A percentile compares a stretch with the other conserved stretches of the same genome.
Evolutionary conservation across 1,140 invertebrate genomes (phyloP).

Genomic region (Drosophila miranda): DNA sequence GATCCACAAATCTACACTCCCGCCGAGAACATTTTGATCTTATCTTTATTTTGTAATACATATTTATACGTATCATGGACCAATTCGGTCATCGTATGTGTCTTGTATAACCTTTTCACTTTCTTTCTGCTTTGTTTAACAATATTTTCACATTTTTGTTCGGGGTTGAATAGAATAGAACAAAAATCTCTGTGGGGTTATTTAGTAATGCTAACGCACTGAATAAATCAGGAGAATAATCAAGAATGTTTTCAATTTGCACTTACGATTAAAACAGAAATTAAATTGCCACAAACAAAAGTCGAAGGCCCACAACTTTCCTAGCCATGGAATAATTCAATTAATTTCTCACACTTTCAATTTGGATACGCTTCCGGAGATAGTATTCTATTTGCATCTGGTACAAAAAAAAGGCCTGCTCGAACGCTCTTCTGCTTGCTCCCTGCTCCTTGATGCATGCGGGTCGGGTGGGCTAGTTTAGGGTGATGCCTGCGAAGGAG

Average conservation of each 20-base stretch:
- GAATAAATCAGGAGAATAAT: conserved; percentile 59
- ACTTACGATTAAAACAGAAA: conserved; percentile 63
- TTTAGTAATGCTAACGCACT: conserved; percentile 58
- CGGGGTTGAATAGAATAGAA: conserved; percentile 57
- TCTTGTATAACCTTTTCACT: conserved; percentile 57
- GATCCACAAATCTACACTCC: conserved; percentile 7
- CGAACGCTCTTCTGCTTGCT: conserved; percentile 14
- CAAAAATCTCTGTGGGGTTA: conserved; percentile 46
- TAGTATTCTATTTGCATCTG: conserved; percentile 25
- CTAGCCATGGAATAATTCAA: conserved; percentile 41
- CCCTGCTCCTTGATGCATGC: conserved; percentile 10
- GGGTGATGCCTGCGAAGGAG: conserved; percentile 81
- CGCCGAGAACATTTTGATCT: conserved; percentile 60
- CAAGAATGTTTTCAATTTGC: conserved; percentile 70
- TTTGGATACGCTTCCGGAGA: conserved; percentile 24
- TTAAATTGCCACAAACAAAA: conserved; percentile 57
- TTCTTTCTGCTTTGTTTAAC: conserved; percentile 59
- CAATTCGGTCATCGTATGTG: conserved; percentile 54
- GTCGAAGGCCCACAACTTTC: conserved; percentile 52
- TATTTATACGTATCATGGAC: conserved; percentile 37
- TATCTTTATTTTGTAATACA: conserved; percentile 69
- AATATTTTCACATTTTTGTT: conserved; percentile 70
- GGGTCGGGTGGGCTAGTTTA: conserved; percentile 63
- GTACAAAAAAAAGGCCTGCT: conserved; percentile 56
- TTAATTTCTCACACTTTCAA: conserved; percentile 40